Evolutionary conservation across 2,888 invertebrate genomes (phyloP), one percentile per base, ranked within the genome.

Genomic region (Falcaria lacertinaria): DNA sequence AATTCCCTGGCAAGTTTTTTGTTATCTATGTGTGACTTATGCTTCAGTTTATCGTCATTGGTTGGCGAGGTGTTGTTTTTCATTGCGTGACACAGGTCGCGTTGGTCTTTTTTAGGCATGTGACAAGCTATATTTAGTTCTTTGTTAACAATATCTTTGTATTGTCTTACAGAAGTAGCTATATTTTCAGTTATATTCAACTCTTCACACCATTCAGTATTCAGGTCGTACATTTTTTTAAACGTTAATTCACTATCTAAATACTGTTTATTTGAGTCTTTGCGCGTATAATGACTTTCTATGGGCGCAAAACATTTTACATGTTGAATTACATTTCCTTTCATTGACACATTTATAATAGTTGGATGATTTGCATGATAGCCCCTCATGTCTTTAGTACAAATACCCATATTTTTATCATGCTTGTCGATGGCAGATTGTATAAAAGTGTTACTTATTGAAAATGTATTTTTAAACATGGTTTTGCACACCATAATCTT

Each of bases 1-100:
- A 50, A 41, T 16, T 45, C 16, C 33, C 60, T 43, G 41, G 46
- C 48, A 42, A 42, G 36, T 15, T 43, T 49, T 52, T 60, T 35
- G 19, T 54, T 50, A 11, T 43, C 33, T 32, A 50, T 22, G 41
- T 54, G 54, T 42, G 33, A 17, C 14, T 54, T 43, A 41, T 52
- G 48, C 39, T 45, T 43, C 41, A 48, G 34, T 41, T 49, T 45
- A 41, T 52, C 45, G 34, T 43, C 47, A 43, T 45, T 35, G 13
- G 42, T 47, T 19, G 45, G 47, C 42, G 39, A 38, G 35, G 42
- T 46, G 38, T 44, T 46, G 37, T 50, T 47, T 43, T 47, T 47
- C 34, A 45, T 44, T 42, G 44, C 40, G 28, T 47, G 46, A 28
- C 50, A 47, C 17, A 44, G 25, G 41, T 50, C 46, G 32, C 49